Conservation (phyloP, 2,888 invertebrate species). For the Nematopogon swammerdamellus region DNA sequence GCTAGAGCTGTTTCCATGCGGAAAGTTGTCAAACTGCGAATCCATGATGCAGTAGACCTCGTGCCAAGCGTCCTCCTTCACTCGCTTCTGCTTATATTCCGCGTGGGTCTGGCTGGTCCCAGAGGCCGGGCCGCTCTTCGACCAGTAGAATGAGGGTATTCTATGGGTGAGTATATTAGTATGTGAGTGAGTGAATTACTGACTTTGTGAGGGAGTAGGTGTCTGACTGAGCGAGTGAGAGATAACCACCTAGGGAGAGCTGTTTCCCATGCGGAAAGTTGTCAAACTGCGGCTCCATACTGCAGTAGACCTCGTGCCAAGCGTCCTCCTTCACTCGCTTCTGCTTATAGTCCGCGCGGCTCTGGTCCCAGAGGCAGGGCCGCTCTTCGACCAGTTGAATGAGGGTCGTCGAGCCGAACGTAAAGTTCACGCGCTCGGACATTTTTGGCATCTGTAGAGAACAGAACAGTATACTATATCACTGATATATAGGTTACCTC, state of each 20-base stretch:
- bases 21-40: conserved; percentile 16
- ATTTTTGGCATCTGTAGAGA: no score
- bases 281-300: conserved; percentile 20
- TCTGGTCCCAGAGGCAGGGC: conserved; percentile 19
- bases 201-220: no score
- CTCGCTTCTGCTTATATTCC: conserved; percentile 14
- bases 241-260: background rate
- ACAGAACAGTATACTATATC: no score
- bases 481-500: no score
- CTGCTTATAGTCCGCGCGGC: conserved; percentile 15
- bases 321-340: conserved; percentile 8
- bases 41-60: conserved; percentile 19
- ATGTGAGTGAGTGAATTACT: no score
- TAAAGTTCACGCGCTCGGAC: no score
- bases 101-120: conserved; percentile 16
- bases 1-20: background rate
- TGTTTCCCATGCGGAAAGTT: background rate
- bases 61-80: conserved; percentile 15
- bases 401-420: conserved; percentile 8
- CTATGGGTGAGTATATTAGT: no score
- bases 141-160: conserved; percentile 23
- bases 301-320: conserved; percentile 19
- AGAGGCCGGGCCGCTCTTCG: conserved; percentile 14
- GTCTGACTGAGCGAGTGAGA: no score
- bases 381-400: conserved; percentile 17